phyloP scores from a whole-genome alignment of 2,797 vertebrate species.

The Falco columbarius region DNA sequence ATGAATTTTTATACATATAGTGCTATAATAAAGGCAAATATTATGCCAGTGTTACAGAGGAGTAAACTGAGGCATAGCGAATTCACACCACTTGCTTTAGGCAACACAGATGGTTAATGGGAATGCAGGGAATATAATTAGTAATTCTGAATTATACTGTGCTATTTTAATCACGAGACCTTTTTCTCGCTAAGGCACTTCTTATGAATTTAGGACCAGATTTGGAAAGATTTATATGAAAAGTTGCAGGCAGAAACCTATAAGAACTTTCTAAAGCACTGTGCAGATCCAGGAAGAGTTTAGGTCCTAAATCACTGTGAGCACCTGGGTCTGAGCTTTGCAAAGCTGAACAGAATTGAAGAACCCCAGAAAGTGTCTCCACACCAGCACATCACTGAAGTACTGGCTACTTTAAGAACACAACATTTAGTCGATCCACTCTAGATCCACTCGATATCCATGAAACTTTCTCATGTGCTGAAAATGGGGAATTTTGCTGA shows the following conservation, averaged over 20 bases:
- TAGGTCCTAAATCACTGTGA: not conserved
- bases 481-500: not conserved
- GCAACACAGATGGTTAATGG: slow-evolving; percentile 9
- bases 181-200: not conserved
- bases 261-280: not conserved
- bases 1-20: not conserved
- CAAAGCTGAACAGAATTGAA: not conserved
- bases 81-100: slow-evolving; percentile 22
- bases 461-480: not conserved
- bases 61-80: slow-evolving; percentile 19
- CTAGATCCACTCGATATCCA: not conserved
- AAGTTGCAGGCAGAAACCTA: not conserved
- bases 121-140: slow-evolving; percentile 20
- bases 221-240: slow-evolving; percentile 6
- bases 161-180: slow-evolving; percentile 27
- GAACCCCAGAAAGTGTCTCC: not conserved
- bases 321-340: not conserved
- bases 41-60: not conserved
- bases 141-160: not conserved
- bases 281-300: not conserved
- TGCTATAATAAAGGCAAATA: not conserved
- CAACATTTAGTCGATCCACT: not conserved
- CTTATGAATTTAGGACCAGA: not conserved
- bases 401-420: not conserved
- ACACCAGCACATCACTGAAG: not conserved